Evolutionary conservation across 2,797 vertebrate genomes (phyloP).

Genomic region (Sus cebifrons): DNA sequence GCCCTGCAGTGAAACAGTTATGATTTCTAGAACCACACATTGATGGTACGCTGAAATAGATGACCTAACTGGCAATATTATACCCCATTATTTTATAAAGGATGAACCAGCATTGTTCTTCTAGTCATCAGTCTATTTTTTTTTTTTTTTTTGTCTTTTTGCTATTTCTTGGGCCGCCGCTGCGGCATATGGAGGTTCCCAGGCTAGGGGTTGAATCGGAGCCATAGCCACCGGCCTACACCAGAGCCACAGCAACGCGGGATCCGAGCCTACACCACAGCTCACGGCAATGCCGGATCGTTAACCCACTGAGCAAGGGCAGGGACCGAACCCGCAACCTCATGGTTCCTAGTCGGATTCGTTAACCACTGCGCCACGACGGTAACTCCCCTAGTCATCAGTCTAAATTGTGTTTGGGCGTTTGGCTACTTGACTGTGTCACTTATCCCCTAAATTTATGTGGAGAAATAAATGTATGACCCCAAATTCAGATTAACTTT

Average conservation of each 20-base stretch:
- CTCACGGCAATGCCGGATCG: too few relatives aligned
- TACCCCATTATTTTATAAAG: conserved; percentile 50
- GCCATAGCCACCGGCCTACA: too few relatives aligned
- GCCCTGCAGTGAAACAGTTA: conserved; percentile 66
- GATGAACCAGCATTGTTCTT: not conserved
- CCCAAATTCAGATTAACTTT: conserved; percentile 32
- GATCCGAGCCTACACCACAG: too few relatives aligned
- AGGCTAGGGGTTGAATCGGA: too few relatives aligned
- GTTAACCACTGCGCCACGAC: too few relatives aligned
- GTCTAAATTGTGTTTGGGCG: conserved; percentile 24
- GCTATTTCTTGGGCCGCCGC: too few relatives aligned
- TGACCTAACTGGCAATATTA: conserved; percentile 35
- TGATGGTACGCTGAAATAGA: conserved; percentile 36
- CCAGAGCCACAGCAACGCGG: too few relatives aligned
- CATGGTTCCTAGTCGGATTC: too few relatives aligned
- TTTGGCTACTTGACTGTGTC: conserved; percentile 20
- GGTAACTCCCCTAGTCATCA: not conserved
- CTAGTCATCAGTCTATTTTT: not conserved
- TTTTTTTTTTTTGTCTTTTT: too few relatives aligned
- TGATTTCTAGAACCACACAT: conserved; percentile 8
- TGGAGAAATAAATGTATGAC: not conserved
- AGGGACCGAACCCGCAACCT: too few relatives aligned
- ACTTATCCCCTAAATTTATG: not conserved
- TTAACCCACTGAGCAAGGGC: too few relatives aligned
- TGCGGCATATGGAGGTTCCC: too few relatives aligned